Evolutionary conservation across 2,797 vertebrate species (phyloP).

Genomic region (Tauraco hartlaubi): DNA sequence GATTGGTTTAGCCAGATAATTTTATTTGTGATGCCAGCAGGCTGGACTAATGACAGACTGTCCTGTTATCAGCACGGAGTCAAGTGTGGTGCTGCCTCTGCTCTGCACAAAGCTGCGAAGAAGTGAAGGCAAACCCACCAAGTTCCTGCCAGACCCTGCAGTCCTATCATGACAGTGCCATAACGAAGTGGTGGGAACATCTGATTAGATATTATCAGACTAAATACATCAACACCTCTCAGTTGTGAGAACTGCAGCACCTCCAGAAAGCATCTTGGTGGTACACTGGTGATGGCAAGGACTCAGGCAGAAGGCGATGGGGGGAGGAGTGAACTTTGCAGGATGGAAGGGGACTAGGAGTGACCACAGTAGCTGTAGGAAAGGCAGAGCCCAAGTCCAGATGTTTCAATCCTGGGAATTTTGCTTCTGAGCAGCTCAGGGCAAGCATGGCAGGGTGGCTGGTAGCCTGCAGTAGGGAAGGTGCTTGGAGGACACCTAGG

Average conservation of each 20-base stretch:
- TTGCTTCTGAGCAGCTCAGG: background rate
- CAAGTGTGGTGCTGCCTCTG: background rate
- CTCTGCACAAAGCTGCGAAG: background rate
- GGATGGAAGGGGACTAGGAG: background rate
- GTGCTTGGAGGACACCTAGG: background rate
- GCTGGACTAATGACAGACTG: background rate
- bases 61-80: background rate
- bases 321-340: background rate
- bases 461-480: background rate
- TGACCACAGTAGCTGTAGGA: fast-evolving
- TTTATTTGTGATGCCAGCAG: background rate
- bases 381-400: background rate
- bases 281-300: background rate
- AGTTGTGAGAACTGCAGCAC: background rate
- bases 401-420: background rate
- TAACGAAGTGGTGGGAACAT: constrained; percentile 2
- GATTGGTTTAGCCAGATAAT: background rate
- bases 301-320: fast-evolving
- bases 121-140: background rate
- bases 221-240: background rate
- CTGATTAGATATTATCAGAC: constrained; percentile 6
- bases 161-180: background rate
- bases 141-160: background rate
- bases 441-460: background rate
- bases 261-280: background rate